A percentile compares a stretch with the other conserved stretches of the same genome.
Conservation (phyloP, 2,113 vertebrate genomes). For the Thunnus thynnus region DNA sequence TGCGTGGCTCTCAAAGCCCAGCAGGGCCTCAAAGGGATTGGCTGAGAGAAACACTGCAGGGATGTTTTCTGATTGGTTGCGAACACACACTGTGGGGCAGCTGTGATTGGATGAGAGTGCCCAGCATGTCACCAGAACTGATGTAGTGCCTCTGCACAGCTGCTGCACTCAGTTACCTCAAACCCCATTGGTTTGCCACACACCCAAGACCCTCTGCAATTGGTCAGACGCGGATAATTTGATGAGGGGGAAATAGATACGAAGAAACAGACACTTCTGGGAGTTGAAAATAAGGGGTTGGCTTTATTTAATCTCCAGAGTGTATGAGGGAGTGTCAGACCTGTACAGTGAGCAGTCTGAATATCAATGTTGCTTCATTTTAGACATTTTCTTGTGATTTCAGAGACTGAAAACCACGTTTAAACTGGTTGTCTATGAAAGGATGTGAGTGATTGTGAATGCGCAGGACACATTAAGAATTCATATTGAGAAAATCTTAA, state of each 20-base stretch:
- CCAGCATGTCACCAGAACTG: slow-evolving; percentile 46
- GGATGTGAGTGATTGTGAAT: slow-evolving; percentile 12
- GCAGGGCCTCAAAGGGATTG: slow-evolving; percentile 67
- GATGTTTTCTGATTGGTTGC: slow-evolving; percentile 64
- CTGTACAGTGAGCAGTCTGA: background rate
- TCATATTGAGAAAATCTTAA: background rate
- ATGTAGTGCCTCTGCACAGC: slow-evolving; percentile 52
- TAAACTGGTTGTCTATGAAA: slow-evolving; percentile 10
- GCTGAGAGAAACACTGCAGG: slow-evolving; percentile 53
- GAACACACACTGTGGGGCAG: slow-evolving; percentile 59
- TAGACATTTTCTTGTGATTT: slow-evolving; percentile 12
- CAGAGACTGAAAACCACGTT: slow-evolving; percentile 8
- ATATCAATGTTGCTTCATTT: slow-evolving; percentile 36
- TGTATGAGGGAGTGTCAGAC: slow-evolving; percentile 21
- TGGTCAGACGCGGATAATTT: slow-evolving; percentile 53
- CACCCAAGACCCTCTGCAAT: slow-evolving; percentile 50
- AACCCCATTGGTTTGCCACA: slow-evolving; percentile 51
- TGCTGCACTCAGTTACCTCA: slow-evolving; percentile 58
- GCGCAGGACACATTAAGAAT: slow-evolving; percentile 17
- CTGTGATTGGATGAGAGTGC: slow-evolving; percentile 68
- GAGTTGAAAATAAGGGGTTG: slow-evolving; percentile 31
- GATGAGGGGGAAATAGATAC: slow-evolving; percentile 53
- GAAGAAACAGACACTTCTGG: slow-evolving; percentile 37
- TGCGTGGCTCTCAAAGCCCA: slow-evolving; percentile 30
- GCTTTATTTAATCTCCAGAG: slow-evolving; percentile 55